Percentiles rank a stretch among this genome's conserved stretches.
These are phyloP conservation scores for Oligia fasciuncula DNA, from an alignment of 2,888 invertebrate species.

Conservation along the genomic window DNA sequence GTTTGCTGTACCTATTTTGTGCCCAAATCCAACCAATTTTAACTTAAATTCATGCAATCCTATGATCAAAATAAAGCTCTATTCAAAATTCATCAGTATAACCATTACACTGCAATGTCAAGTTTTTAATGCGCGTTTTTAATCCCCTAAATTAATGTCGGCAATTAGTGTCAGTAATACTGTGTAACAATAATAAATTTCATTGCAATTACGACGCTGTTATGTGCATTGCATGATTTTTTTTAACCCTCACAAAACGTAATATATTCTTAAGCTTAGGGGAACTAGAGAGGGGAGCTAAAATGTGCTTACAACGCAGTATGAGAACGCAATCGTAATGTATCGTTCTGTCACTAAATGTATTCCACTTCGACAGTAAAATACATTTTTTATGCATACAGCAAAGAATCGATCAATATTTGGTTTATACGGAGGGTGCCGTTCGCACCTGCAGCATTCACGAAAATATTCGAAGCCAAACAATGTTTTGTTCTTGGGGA, in stretches of 20 bases:
- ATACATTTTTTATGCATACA: constrained; percentile 43
- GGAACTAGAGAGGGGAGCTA: constrained; percentile 76
- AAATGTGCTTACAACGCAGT: constrained; percentile 79
- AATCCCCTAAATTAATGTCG: constrained; percentile 62
- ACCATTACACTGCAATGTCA: constrained; percentile 37
- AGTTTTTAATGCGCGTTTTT: constrained; percentile 45
- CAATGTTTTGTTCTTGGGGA: constrained; percentile 22
- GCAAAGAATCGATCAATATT: constrained; percentile 38
- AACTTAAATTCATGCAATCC: background rate
- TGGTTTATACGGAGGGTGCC: constrained; percentile 19
- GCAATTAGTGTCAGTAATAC: constrained; percentile 67
- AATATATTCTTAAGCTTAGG: constrained; percentile 75
- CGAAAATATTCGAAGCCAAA: constrained; percentile 29
- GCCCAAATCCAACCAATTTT: background rate
- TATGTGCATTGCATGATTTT: constrained; percentile 82
- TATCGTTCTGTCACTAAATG: constrained; percentile 58
- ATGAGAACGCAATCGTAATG: constrained; percentile 62
- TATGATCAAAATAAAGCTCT: constrained; percentile 1
- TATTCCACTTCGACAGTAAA: constrained; percentile 55
- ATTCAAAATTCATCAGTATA: constrained; percentile 19
- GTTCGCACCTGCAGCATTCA: constrained; percentile 34
- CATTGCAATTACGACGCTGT: constrained; percentile 81
- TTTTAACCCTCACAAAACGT: constrained; percentile 77
- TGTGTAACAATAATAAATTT: constrained; percentile 73
- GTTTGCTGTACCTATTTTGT: background rate